Conservation (phyloP, 2,797 vertebrate species). For the Sebastes elongatus region DNA sequence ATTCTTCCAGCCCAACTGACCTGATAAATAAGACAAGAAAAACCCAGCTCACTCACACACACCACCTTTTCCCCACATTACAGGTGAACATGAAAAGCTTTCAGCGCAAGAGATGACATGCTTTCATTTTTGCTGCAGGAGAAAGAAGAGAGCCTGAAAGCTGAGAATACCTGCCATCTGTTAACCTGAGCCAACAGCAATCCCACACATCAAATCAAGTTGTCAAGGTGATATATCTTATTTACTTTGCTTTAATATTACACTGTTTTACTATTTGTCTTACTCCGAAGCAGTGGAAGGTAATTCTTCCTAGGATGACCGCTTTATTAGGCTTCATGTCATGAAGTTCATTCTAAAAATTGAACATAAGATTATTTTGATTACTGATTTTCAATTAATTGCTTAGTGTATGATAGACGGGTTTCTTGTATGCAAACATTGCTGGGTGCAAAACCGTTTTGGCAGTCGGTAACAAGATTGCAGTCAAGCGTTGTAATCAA, state of each 20-base stretch:
- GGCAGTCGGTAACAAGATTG: too few relatives aligned
- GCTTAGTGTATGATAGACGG: neutral
- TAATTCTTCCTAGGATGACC: neutral
- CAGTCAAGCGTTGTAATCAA: too few relatives aligned
- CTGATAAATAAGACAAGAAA: slow-evolving; percentile 78
- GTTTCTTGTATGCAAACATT: too few relatives aligned
- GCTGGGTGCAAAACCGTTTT: too few relatives aligned
- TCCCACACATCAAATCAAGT: neutral
- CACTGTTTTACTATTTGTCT: neutral
- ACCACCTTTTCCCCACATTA: slow-evolving; percentile 39
- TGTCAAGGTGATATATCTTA: neutral
- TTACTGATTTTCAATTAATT: neutral
- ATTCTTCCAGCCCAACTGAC: slow-evolving; percentile 76
- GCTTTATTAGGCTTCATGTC: too few relatives aligned
- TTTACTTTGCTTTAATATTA: neutral
- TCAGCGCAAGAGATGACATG: slow-evolving; percentile 73
- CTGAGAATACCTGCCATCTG: slow-evolving; percentile 55
- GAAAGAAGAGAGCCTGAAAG: slow-evolving; percentile 57
- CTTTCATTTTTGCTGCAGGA: slow-evolving; percentile 63
- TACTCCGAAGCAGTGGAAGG: neutral
- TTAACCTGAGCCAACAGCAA: neutral
- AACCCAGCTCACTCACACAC: slow-evolving; percentile 20
- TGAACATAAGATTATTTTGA: neutral
- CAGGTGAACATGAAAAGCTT: slow-evolving; percentile 68
- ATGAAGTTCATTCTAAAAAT: neutral